Base-by-base conservation (phyloP, 1,140 invertebrate species). In the Oedothorax gibbosus region DNA sequence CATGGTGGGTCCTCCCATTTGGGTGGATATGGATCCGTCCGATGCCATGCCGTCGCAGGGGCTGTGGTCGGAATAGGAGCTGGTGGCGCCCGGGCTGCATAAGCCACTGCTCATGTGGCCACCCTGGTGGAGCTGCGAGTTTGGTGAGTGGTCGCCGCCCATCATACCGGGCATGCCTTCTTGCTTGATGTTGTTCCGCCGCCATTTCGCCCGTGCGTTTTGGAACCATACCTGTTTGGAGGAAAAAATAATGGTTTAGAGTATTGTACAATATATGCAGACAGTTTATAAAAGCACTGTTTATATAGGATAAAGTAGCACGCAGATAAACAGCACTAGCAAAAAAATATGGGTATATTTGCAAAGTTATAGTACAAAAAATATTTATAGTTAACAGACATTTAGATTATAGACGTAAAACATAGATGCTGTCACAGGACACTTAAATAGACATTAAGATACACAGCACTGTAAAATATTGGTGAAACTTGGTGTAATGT, bases 201-300 rank as follows among this genome's bases (percentile, higher is more conserved):
- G 93, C 95, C 97, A 98, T 92, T 99, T 99, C 87, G 98, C 98
- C 69, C 98, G 92, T 15, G 97, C 96, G 90, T 99, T 99, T 92
- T 99, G 98, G 92, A 99, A 99, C 98, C 98, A 99, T 66, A 99
- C 98, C 98, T 99, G 93, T 50, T 35, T 35, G 35, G 56, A 91
- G 91, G 20, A 69, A 73, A 10, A 50, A 0, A 50, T 51, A n/a
- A 77, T 7, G n/a, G 54, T 10, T 57, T 12, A 50, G 51, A 50
- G 35, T 35, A n/a, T n/a, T n/a, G n/a, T n/a, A n/a, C n/a, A n/a
- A n/a, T n/a, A 66, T 20, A 66, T 66, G 18, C 8, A 66, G 18
- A 20, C 64, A 20, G 20, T 12, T 15, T 15, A 15, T 60, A 15
- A 60, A 10, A 60, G 56, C n/a, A n/a, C n/a, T n/a, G n/a, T n/a